Base-by-base conservation (phyloP, 64 coral and sea anemone genomes). In the Exaiptasia diaphana region DNA sequence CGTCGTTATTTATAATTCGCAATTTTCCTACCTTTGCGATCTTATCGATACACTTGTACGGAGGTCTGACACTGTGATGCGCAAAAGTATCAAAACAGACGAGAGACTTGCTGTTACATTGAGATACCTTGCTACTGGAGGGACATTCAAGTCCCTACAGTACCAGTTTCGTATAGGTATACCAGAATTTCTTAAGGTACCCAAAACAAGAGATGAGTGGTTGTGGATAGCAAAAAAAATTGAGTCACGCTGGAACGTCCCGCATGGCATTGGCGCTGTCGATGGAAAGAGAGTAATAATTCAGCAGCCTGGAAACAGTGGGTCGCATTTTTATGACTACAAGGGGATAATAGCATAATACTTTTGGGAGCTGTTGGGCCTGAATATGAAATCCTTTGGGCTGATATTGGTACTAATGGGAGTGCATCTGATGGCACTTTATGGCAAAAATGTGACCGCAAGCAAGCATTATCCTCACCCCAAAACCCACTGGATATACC, bases 81-180 rank as follows among this genome's bases (percentile, higher is more conserved):
- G 64, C 50, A 15, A 70, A 18, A 31, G 27, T 2, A 83, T 79
- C 12, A 84, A 61, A 38, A 62, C 80, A 35, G 43, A n/a, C 38
- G 73, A 78, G 56, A 68, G 59, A 40, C 26, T 59, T 27, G 58
- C 72, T 39, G 26, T 87, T 2, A 63, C 85, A 5, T 31, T 77
- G 36, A 28, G 85, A 44, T 87, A 22, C 39, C 53, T 78, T 12
- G 73, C 73, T 14, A 87, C 85, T 8, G 61, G 85, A 13, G 82
- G 74, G 53, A 55, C 82, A 5, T 85, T 85, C 42, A 22, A 23
- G 14, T 87, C 61, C 2, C 50, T 87, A 42, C 54, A 86, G 11
- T 71, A 68, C 3, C 34, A 36, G 30, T 85, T 85, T 45, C 52
- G 82, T 9, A 38, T 74, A 13, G 26, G 50, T 3, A 28, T 67